Conservation (phyloP, 2,797 vertebrate genomes). For the Cichlasoma orientale region DNA sequence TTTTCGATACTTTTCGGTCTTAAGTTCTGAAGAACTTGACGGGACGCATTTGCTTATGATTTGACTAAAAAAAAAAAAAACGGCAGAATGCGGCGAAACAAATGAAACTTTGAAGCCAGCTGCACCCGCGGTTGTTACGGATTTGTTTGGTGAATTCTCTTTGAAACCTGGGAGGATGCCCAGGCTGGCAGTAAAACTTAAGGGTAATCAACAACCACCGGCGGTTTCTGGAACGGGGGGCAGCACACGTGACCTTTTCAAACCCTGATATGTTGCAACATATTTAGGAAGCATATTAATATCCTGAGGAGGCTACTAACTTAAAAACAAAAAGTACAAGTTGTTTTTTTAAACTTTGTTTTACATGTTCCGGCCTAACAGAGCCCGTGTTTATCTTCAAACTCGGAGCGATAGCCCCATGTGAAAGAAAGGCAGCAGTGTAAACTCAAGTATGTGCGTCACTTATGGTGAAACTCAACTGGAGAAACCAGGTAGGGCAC, state of each 20-base stretch:
- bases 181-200: slow-evolving; percentile 19
- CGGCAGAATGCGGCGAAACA: neutral
- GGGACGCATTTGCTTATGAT: neutral
- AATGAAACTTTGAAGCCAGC: neutral
- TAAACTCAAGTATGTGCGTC: slow-evolving; percentile 29
- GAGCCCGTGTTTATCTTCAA: slow-evolving; percentile 47
- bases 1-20: neutral
- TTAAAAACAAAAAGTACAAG: neutral
- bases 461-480: slow-evolving; percentile 61
- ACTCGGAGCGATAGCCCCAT: neutral
- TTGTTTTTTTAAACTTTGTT: neutral
- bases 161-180: slow-evolving; percentile 30
- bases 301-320: neutral
- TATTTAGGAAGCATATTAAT: neutral
- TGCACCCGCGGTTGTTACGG: slow-evolving; percentile 6
- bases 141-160: slow-evolving; percentile 29
- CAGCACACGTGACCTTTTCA: slow-evolving; percentile 25
- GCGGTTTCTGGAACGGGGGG: neutral
- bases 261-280: slow-evolving; percentile 7
- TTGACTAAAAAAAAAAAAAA: neutral
- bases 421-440: slow-evolving; percentile 9
- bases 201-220: neutral
- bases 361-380: slow-evolving; percentile 8
- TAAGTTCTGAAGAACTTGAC: neutral
- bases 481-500: slow-evolving; percentile 72